phyloP scores from a whole-genome alignment of 2,888 invertebrate species.

The Yponomeuta malinellus region DNA sequence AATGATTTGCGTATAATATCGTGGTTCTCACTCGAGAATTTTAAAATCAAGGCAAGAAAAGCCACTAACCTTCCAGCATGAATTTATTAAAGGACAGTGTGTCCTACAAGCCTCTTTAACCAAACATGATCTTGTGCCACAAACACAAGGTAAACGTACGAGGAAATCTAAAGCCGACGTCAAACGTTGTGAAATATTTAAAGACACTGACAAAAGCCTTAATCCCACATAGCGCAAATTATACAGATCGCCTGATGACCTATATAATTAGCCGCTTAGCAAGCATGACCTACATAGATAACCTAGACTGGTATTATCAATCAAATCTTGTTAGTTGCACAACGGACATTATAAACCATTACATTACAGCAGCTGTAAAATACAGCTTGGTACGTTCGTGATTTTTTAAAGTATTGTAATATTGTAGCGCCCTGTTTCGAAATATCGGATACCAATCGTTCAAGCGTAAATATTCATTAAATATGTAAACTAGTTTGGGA shows the following conservation, averaged over 20 bases:
- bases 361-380: neutral
- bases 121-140: neutral
- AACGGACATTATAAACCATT: neutral
- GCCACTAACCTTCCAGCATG: neutral
- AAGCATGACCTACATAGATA: constrained; percentile 3
- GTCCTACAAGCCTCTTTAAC: neutral
- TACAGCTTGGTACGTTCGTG: neutral
- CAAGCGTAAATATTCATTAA: too few relatives aligned
- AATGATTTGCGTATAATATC: too few relatives aligned
- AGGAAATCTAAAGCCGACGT: neutral
- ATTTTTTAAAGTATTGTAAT: neutral
- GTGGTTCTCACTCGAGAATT: too few relatives aligned
- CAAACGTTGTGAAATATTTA: neutral
- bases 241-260: neutral
- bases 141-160: neutral
- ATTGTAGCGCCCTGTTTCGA: too few relatives aligned
- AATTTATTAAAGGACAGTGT: neutral
- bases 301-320: neutral
- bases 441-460: too few relatives aligned
- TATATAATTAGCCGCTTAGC: neutral
- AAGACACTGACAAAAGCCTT: neutral
- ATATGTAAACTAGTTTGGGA: too few relatives aligned
- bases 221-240: neutral
- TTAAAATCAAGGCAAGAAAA: neutral
- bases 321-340: neutral